Conservation (phyloP, 2,888 invertebrate species). For the Eupithecia subumbrata region DNA sequence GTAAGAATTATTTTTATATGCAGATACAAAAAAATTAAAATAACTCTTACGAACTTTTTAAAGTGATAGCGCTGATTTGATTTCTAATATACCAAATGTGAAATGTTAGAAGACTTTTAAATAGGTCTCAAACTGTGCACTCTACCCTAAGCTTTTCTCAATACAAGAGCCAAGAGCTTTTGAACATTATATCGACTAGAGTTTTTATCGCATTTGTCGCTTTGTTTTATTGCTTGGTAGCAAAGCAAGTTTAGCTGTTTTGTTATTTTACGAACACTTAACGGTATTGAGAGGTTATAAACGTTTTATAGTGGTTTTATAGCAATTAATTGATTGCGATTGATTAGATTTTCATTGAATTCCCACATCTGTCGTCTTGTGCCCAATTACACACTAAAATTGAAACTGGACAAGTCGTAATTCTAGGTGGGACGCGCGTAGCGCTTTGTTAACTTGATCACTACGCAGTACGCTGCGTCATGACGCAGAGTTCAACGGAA, state of each 20-base stretch:
- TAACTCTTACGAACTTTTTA: too few relatives aligned
- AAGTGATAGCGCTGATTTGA: too few relatives aligned
- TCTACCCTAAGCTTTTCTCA: not conserved
- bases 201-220: not conserved
- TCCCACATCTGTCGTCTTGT: not conserved
- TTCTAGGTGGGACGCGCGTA: too few relatives aligned
- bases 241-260: not conserved
- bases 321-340: not conserved
- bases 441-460: too few relatives aligned
- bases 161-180: not conserved
- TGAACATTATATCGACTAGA: not conserved
- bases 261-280: slow-evolving; percentile 5
- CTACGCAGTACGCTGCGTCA: too few relatives aligned
- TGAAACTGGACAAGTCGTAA: not conserved
- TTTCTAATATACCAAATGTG: too few relatives aligned
- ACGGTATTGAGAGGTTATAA: slow-evolving; percentile 3
- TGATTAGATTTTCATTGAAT: not conserved
- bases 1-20: too few relatives aligned
- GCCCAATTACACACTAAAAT: not conserved
- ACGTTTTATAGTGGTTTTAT: slow-evolving; percentile 1
- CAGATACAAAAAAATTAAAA: too few relatives aligned
- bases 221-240: slow-evolving; percentile 1
- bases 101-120: too few relatives aligned
- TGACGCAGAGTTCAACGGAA: too few relatives aligned
- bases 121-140: not conserved